Conservation (phyloP, 2,888 invertebrate genomes). For the Cylloceria caligata region DNA sequence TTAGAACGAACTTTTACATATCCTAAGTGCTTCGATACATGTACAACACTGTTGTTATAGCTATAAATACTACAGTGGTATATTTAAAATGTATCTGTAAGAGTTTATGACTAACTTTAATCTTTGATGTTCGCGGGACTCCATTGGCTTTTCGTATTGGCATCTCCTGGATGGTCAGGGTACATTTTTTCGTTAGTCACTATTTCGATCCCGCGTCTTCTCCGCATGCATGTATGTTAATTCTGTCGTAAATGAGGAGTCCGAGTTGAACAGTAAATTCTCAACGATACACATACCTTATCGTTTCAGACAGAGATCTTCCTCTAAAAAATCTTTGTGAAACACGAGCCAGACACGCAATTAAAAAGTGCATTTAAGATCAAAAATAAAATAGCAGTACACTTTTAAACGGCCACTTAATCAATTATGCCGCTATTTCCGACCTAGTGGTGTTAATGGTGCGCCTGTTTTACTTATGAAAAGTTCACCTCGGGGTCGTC, state of each 20-base stretch:
- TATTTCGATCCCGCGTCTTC: neutral
- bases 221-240: neutral
- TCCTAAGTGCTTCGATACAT: neutral
- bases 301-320: neutral
- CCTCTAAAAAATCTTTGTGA: neutral
- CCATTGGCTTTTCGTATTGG: neutral
- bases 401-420: slow-evolving; percentile 54
- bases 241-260: neutral
- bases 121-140: slow-evolving; percentile 2
- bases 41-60: neutral
- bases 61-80: neutral
- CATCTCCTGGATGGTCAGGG: neutral
- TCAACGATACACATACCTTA: neutral
- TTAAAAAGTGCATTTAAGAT: neutral
- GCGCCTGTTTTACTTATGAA: slow-evolving; percentile 71
- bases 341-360: neutral
- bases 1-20: slow-evolving; percentile 2
- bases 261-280: neutral
- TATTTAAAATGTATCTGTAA: slow-evolving; percentile 22
- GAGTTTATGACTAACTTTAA: slow-evolving; percentile 4
- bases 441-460: slow-evolving; percentile 63
- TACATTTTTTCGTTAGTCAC: slow-evolving; percentile 5
- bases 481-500: slow-evolving; percentile 72
- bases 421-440: slow-evolving; percentile 67
- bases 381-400: slow-evolving; percentile 29